Conservation (phyloP, 2,113 vertebrate genomes). For the Candoia aspera region DNA sequence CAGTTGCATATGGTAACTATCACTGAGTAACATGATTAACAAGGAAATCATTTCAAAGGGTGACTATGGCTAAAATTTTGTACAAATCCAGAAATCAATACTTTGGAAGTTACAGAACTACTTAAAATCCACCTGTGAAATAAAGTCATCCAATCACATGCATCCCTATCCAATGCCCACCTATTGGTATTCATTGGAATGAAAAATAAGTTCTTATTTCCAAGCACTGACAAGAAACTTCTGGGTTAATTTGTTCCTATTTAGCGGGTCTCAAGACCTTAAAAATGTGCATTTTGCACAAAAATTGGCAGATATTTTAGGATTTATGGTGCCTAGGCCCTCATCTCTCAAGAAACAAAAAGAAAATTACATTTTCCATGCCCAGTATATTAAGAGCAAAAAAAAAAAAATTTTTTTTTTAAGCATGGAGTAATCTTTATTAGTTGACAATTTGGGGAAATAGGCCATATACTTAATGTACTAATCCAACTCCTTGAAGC, state of each 20-base stretch:
- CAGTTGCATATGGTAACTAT: not conserved
- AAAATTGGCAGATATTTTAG: not conserved
- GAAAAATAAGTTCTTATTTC: not conserved
- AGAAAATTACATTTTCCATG: not conserved
- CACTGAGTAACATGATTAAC: not conserved
- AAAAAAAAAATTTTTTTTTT: not conserved
- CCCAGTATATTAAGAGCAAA: not conserved
- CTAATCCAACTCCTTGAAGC: not conserved
- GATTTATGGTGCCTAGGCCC: not conserved
- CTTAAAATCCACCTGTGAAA: not conserved
- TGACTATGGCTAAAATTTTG: not conserved
- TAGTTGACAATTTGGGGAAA: not conserved
- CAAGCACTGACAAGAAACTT: not conserved
- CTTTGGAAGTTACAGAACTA: not conserved
- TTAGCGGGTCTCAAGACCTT: not conserved
- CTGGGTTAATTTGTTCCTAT: not conserved
- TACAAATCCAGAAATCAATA: not conserved
- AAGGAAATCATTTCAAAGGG: not conserved
- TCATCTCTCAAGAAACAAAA: not conserved
- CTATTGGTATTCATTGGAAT: not conserved
- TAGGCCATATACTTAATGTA: not conserved
- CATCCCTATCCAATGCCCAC: not conserved
- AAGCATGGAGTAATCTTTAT: not conserved
- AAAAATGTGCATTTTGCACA: conserved; percentile 4
- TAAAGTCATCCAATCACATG: not conserved